Conservation (phyloP, 2,113 vertebrate species). For the Myanophis thanlyinensis region DNA sequence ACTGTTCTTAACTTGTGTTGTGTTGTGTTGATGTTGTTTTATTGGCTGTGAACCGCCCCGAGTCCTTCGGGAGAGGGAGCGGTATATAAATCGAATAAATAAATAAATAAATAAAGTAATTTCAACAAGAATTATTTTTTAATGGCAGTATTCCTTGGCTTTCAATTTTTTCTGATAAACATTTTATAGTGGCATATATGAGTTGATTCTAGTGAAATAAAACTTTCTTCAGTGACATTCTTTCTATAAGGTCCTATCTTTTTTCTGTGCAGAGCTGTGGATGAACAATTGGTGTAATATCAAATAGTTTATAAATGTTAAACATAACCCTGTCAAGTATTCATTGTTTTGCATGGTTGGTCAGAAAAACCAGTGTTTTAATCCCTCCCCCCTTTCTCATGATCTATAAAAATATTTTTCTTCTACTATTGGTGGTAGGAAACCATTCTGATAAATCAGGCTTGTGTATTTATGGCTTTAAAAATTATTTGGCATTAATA, state of each 20-base stretch:
- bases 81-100: too few species aligned
- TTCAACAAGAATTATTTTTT: not conserved
- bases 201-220: constrained; percentile 9
- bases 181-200: constrained; percentile 9
- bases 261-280: constrained; percentile 10
- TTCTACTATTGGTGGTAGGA: not conserved
- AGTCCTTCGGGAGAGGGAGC: too few species aligned
- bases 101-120: too few species aligned
- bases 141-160: not conserved
- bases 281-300: not conserved
- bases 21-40: too few species aligned
- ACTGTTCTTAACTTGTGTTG: too few species aligned
- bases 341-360: constrained; percentile 13
- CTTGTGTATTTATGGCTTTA: not conserved
- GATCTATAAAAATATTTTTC: not conserved
- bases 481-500: not conserved
- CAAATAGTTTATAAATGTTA: not conserved
- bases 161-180: not conserved
- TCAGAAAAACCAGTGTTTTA: not conserved
- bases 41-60: too few species aligned
- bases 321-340: not conserved
- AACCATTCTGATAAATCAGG: constrained; percentile 2
- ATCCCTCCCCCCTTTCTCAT: not conserved
- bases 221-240: not conserved
- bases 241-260: not conserved